These are phyloP conservation scores for Anoplolepis gracilipes DNA, from an alignment of 1,140 invertebrate genomes.

Conservation along the genomic window DNA sequence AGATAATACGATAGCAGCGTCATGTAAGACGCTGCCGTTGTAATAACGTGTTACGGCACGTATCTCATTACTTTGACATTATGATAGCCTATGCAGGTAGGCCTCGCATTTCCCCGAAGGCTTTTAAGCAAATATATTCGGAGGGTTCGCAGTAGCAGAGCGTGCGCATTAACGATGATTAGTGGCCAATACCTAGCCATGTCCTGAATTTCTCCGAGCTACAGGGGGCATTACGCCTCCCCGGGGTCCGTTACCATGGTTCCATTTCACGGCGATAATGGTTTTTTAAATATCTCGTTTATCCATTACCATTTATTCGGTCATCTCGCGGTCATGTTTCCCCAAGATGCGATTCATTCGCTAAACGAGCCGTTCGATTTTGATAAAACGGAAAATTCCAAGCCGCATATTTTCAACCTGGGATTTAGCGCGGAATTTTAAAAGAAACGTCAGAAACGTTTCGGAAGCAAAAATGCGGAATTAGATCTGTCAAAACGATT, in stretches of 20 bases:
- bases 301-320: neutral
- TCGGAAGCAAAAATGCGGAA: neutral
- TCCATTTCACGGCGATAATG: neutral
- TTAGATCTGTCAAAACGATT: neutral
- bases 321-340: neutral
- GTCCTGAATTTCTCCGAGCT: constrained; percentile 23
- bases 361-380: neutral
- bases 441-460: neutral
- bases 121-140: constrained; percentile 60
- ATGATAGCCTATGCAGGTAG: constrained; percentile 5
- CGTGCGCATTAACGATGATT: constrained; percentile 46
- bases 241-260: neutral
- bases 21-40: neutral
- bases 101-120: constrained; percentile 11
- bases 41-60: neutral
- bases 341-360: neutral
- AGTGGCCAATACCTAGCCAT: constrained; percentile 37
- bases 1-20: neutral
- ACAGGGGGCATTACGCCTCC: neutral
- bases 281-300: neutral
- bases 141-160: constrained; percentile 11
- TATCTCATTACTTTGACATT: constrained; percentile 25
- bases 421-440: neutral
- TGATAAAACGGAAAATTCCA: neutral
- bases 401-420: neutral